Evolutionary conservation across 2,888 invertebrate species (phyloP).

Genomic region (Synergus japonicus): DNA sequence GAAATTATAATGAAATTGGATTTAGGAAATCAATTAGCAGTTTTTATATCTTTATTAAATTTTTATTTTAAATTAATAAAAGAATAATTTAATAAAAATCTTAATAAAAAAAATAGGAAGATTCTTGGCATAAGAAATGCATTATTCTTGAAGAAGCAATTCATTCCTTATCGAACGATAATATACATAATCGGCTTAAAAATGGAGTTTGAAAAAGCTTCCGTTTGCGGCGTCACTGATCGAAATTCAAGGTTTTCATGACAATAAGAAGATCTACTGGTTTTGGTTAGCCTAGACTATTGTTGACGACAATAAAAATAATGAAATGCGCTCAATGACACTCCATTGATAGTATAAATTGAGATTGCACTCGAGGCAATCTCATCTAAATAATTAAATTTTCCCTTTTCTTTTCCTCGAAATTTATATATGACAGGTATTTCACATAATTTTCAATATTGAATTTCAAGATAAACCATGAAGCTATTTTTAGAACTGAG

Average conservation of each 20-base stretch:
- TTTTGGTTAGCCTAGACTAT: neutral
- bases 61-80: neutral
- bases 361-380: neutral
- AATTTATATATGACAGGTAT: neutral
- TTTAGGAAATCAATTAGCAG: neutral
- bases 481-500: constrained; percentile 19
- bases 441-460: constrained; percentile 3
- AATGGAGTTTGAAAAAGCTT: neutral
- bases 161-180: neutral
- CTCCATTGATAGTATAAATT: neutral
- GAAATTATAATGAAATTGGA: neutral
- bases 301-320: neutral
- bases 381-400: neutral
- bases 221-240: constrained; percentile 4
- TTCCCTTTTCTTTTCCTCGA: neutral
- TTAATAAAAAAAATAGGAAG: neutral
- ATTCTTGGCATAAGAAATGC: neutral
- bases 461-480: neutral
- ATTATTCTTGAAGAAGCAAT: neutral
- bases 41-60: neutral
- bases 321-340: neutral
- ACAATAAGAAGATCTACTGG: neutral
- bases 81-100: neutral
- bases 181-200: constrained; percentile 14
- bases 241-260: constrained; percentile 1